Base-by-base conservation (phyloP, 2,113 vertebrate genomes). In the Pituophis catenifer region DNA sequence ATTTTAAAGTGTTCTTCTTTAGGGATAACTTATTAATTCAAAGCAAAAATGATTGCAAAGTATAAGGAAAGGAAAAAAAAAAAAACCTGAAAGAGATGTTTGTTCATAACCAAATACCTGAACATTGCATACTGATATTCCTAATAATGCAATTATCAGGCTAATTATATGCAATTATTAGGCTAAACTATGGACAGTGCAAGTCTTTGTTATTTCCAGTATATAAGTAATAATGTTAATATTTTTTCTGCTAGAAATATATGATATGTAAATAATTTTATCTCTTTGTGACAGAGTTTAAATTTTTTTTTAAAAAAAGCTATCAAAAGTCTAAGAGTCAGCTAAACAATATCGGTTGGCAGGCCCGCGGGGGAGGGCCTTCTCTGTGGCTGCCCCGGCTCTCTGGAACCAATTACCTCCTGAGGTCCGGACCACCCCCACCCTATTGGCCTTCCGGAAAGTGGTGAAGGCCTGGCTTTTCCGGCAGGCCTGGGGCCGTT, bases 31-130 rank as follows among this genome's bases (percentile, higher is more conserved):
- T 92, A 54, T 1, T 93, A 94, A 95, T 94, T 11, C 33, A 52
- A 70, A 91, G 89, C 75, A 93, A 90, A 96, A 95, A 33, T 90
- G 29, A 3, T 94, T 85, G 92, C 57, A 55, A 96, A 91, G 59
- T 89, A 23, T 13, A 85, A 85, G 94, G 86, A 5, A 65, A 19
- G 13, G 38, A 44, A 44, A 44, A 13, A 91, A 23, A 91, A 23
- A 21, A 21, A 12, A 8, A 5, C 50, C 24, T 65, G 58, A 86
- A 94, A 92, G 19, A 38, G 5, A 38, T 38, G 23, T 86, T 87
- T 94, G n/a, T 90, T 90, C 52, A 90, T 55, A 59, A 65, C 13
- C 50, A 90, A 89, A 21, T 89, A 75, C 90, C 55, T 91, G 33
- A 89, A 33, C 93, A 54, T 15, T 94, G 8, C 53, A 89, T 17